A percentile compares a stretch with the other conserved stretches of the same genome.
Evolutionary conservation across 1,140 invertebrate genomes (phyloP).

Genomic region (Diachasmimorpha longicaudata): DNA sequence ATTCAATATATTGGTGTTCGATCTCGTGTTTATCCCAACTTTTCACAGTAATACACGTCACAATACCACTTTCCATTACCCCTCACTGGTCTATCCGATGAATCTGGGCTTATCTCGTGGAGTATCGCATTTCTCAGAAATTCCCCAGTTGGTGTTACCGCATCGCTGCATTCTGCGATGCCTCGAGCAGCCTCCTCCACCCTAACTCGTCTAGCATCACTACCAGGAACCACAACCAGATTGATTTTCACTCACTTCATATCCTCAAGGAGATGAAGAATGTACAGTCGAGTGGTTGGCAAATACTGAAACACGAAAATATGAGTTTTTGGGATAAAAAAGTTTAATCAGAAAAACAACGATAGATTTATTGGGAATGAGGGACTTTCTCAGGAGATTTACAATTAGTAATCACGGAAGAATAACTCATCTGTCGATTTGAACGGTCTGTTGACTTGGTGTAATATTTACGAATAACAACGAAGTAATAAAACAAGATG

Average conservation of each 20-base stretch:
- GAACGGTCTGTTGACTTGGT: background rate
- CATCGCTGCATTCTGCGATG: background rate
- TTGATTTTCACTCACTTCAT: background rate
- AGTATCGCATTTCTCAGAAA: conserved; percentile 33
- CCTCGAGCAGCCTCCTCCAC: background rate
- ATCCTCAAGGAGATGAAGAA: background rate
- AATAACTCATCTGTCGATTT: background rate
- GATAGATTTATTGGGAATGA: background rate
- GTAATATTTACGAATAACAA: background rate
- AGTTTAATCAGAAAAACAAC: background rate
- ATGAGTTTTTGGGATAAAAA: background rate
- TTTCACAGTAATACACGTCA: conserved; percentile 2
- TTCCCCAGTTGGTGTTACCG: conserved; percentile 16
- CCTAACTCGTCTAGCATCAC: background rate
- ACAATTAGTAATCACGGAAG: background rate
- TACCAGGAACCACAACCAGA: background rate
- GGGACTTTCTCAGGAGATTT: background rate
- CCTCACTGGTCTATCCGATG: conserved; percentile 9
- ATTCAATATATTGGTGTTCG: too few relatives aligned
- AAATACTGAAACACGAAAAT: background rate
- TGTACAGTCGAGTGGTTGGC: background rate
- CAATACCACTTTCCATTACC: background rate
- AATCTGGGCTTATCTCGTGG: conserved; percentile 34
- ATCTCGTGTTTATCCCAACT: background rate
- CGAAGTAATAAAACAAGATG: too few relatives aligned